Evolutionary conservation across 2,888 invertebrate species (phyloP).

Genomic region (Ochlodes sylvanus): DNA sequence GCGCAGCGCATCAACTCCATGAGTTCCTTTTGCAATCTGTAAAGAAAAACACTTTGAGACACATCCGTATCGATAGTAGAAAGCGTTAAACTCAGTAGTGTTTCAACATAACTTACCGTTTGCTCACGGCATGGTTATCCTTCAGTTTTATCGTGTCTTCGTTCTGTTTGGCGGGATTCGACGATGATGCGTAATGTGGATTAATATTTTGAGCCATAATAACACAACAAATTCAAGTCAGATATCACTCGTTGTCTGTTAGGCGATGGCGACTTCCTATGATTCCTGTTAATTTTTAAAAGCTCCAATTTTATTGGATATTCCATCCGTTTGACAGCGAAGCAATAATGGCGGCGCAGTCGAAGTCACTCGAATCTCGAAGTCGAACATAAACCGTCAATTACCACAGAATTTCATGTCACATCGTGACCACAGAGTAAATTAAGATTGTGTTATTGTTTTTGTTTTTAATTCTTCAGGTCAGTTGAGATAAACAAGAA

Average conservation of each 20-base stretch:
- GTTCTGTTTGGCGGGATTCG: slow-evolving; percentile 90
- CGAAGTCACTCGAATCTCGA: not conserved
- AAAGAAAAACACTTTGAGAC: slow-evolving; percentile 42
- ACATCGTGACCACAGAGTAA: no score
- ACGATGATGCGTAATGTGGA: slow-evolving; percentile 90
- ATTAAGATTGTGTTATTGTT: no score
- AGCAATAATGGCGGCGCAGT: slow-evolving; percentile 70
- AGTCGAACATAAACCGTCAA: slow-evolving; percentile 16
- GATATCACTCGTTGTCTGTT: slow-evolving; percentile 76
- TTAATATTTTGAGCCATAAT: slow-evolving; percentile 95
- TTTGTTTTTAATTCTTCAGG: no score
- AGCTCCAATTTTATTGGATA: slow-evolving; percentile 80
- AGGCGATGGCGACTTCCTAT: slow-evolving; percentile 67
- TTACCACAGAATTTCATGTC: not conserved
- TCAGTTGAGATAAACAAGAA: no score
- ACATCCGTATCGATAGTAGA: not conserved
- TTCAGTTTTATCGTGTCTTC: slow-evolving; percentile 91
- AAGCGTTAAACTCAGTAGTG: slow-evolving; percentile 20
- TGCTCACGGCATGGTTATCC: slow-evolving; percentile 96
- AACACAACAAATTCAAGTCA: slow-evolving; percentile 59
- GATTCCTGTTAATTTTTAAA: slow-evolving; percentile 75
- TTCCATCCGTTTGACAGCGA: slow-evolving; percentile 70
- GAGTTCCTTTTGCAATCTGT: slow-evolving; percentile 94
- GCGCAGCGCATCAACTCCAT: slow-evolving; percentile 95
- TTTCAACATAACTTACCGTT: slow-evolving; percentile 87